A percentile compares a stretch with the other conserved stretches of the same genome.
phyloP scores from a whole-genome alignment of 2,888 invertebrate genomes.

The Drosophila barbarae region DNA sequence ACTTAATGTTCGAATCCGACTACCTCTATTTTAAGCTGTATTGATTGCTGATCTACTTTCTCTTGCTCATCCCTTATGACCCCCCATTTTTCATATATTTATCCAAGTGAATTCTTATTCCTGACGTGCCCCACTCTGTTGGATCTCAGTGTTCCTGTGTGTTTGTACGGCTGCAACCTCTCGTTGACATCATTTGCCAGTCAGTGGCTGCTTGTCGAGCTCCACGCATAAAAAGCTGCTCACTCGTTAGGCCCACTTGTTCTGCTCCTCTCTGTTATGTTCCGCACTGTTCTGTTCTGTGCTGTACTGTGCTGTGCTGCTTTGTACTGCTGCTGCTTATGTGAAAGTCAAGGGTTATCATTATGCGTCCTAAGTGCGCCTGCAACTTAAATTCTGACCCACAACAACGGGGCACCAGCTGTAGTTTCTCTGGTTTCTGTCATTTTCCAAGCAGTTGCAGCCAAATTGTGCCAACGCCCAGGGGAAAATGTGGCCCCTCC shows the following conservation, averaged over 20 bases:
- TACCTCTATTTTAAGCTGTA: background rate
- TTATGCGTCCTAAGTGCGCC: slow-evolving; percentile 58
- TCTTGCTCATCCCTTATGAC: background rate
- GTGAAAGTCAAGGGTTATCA: slow-evolving; percentile 72
- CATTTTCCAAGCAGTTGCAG: slow-evolving; percentile 69
- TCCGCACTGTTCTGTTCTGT: slow-evolving; percentile 13
- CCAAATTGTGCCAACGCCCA: slow-evolving; percentile 56
- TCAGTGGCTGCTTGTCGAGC: slow-evolving; percentile 56
- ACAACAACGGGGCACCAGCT: slow-evolving; percentile 37
- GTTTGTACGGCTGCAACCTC: slow-evolving; percentile 57
- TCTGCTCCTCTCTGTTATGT: slow-evolving; percentile 26
- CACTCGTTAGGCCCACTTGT: slow-evolving; percentile 70
- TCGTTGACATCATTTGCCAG: slow-evolving; percentile 71
- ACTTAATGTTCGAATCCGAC: no score
- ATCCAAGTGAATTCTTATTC: slow-evolving; percentile 24
- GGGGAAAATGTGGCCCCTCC: slow-evolving; percentile 24
- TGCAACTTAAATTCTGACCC: slow-evolving; percentile 32
- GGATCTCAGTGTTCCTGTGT: background rate
- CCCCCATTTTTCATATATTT: background rate
- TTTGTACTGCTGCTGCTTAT: slow-evolving; percentile 42
- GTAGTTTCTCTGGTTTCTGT: slow-evolving; percentile 42
- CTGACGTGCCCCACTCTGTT: slow-evolving; percentile 4
- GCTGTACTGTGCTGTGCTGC: slow-evolving; percentile 11
- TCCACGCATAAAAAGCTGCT: slow-evolving; percentile 66
- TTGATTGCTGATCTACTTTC: background rate